Conservation (phyloP, 2,797 vertebrate genomes). For the Malacoraja senta region DNA sequence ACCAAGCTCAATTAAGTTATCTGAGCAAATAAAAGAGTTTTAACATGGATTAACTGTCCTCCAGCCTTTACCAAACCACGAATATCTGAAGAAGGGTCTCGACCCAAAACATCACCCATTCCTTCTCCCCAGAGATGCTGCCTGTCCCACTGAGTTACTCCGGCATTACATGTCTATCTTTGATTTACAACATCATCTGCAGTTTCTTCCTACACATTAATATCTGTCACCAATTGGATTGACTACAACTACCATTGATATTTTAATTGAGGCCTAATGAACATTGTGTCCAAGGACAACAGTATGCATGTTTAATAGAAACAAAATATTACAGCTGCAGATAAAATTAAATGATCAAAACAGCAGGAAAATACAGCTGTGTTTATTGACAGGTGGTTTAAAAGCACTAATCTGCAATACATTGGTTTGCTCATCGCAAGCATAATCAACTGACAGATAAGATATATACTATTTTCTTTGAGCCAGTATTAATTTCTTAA, state of each 20-base stretch:
- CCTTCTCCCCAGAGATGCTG: too few relatives aligned
- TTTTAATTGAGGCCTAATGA: background rate
- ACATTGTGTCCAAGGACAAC: background rate
- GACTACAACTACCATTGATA: background rate
- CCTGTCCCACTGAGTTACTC: too few relatives aligned
- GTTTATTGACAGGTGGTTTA: constrained; percentile 4
- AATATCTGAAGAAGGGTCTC: background rate
- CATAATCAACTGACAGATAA: background rate
- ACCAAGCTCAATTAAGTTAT: background rate
- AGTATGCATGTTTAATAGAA: too few relatives aligned
- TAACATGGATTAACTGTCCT: background rate
- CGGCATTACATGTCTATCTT: too few relatives aligned
- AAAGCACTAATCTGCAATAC: background rate
- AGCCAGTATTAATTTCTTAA: background rate
- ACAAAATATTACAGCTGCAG: too few relatives aligned
- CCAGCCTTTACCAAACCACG: background rate
- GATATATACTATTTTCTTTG: background rate
- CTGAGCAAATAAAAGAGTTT: background rate
- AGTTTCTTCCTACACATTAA: background rate
- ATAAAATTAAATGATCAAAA: background rate
- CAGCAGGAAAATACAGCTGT: constrained; percentile 2
- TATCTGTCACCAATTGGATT: background rate
- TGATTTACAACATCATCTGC: too few relatives aligned
- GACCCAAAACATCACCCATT: too few relatives aligned
- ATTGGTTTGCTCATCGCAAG: background rate